phyloP scores from a whole-genome alignment of 1,140 invertebrate species.

The Aphidius ervi region DNA sequence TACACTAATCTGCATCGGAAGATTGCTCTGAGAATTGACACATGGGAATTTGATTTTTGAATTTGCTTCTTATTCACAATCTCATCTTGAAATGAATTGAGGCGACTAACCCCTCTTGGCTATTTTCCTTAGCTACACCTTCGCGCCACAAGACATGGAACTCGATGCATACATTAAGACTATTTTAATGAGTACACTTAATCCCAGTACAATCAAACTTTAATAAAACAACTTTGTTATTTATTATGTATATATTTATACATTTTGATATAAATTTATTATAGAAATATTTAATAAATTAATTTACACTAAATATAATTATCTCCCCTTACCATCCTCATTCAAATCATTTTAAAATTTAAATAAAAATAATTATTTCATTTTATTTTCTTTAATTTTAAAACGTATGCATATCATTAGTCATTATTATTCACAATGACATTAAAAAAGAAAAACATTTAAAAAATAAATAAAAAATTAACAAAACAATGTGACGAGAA shows the following conservation, averaged over 20 bases:
- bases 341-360: too few relatives aligned
- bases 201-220: slow-evolving; percentile 17
- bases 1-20: slow-evolving; percentile 49
- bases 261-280: too few relatives aligned
- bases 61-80: slow-evolving; percentile 13
- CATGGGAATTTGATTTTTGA: slow-evolving; percentile 18
- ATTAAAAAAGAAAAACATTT: too few relatives aligned
- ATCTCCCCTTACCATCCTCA: too few relatives aligned
- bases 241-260: too few relatives aligned
- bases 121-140: slow-evolving; percentile 23
- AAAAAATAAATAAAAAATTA: slow-evolving; percentile 11
- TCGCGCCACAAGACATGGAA: slow-evolving; percentile 33
- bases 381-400: slow-evolving; percentile 2
- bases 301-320: too few relatives aligned
- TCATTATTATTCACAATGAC: background rate
- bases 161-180: slow-evolving; percentile 51
- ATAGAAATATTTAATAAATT: too few relatives aligned
- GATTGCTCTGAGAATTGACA: slow-evolving; percentile 54
- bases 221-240: background rate
- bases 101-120: slow-evolving; percentile 12
- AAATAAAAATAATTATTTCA: slow-evolving; percentile 6
- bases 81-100: slow-evolving; percentile 22
- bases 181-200: slow-evolving; percentile 41
- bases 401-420: background rate
- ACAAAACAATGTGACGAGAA: slow-evolving; percentile 19